Base-by-base conservation (phyloP, 2,888 invertebrate species). In the Balanococcus diminutus region DNA sequence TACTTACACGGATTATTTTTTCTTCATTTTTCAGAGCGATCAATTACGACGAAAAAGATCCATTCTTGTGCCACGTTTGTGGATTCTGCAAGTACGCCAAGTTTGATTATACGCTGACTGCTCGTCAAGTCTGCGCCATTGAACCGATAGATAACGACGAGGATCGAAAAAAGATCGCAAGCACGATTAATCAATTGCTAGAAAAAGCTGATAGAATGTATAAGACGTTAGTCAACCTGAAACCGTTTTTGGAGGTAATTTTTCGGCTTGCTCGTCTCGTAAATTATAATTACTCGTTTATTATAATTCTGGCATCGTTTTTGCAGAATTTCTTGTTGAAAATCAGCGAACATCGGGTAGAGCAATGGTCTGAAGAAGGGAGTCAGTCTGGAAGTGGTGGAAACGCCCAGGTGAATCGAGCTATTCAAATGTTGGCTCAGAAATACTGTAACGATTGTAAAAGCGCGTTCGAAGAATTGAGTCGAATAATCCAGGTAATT, bases 1-100 rank as follows among this genome's bases (percentile, higher is more conserved):
- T n/a, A 46, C 46, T 39, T 9, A 42, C 83, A 56, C 75, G 3
- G 25, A 56, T 32, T 61, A 51, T 86, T 72, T 32, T 86, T 81
- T 9, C 14, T 81, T 9, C 14, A 19, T 51, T 51, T 14, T 0
- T 1, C 51, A 95, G 98, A 31, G 97, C 98, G 0, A 99, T 99
- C 88, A 99, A 99, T 91, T 99, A 99, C 90, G 98, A 98, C 90
- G 98, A 99, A 90, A 98, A 98, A 90, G 99, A 99, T 91, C 99
- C 99, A 0, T 99, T 99, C 93, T 91, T 99, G 31, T 99, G 99
- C 89, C 98, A 98, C 90, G 96, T 98, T 4, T 99, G 99, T 90
- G 99, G 99, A 0, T 99, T 98, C 91, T 99, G 99, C 91, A 99
- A 99, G 91, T 99, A 99, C 91, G 99, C 98, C 46, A 98, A 99